A percentile compares a stretch with the other conserved stretches of the same genome.
Evolutionary conservation across 2,797 vertebrate genomes (phyloP).

Genomic region (Merluccius polli): DNA sequence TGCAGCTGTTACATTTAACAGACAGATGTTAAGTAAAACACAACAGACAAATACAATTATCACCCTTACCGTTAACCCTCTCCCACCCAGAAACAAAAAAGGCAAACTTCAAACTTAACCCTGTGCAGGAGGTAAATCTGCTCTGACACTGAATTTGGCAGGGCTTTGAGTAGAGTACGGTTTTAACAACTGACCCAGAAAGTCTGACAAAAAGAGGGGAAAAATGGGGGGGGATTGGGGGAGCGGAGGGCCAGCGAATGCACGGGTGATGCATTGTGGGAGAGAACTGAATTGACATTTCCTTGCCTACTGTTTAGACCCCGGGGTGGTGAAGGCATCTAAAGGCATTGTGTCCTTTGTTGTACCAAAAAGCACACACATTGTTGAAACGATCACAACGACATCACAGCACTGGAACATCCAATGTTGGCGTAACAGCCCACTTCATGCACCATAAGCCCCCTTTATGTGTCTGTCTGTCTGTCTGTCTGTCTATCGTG

Average conservation of each 20-base stretch:
- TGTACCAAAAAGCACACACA: conserved; percentile 16
- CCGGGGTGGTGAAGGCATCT: conserved; percentile 21
- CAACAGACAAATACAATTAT: not conserved
- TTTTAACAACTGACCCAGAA: conserved; percentile 73
- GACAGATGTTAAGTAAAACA: not conserved
- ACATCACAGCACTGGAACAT: not conserved
- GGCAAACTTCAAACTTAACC: conserved; percentile 21
- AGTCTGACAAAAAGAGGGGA: conserved; percentile 24
- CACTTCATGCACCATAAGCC: not conserved
- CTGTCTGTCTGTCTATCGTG: not conserved
- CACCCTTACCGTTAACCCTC: not conserved
- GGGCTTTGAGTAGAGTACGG: conserved; percentile 64
- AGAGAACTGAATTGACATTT: conserved; percentile 54
- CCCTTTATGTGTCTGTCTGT: not conserved
- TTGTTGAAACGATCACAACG: conserved; percentile 16
- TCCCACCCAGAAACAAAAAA: conserved; percentile 19
- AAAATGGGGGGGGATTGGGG: not conserved
- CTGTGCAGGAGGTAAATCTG: conserved; percentile 55
- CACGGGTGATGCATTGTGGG: conserved; percentile 45
- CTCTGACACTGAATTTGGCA: conserved; percentile 60
- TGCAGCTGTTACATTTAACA: no score
- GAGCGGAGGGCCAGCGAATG: conserved; percentile 26
- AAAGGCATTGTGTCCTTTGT: conserved; percentile 17
- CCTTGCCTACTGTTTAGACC: conserved; percentile 35
- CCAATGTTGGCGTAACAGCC: not conserved